Base-by-base conservation (phyloP, 1,140 invertebrate genomes). In the Gryllus bimaculatus region DNA sequence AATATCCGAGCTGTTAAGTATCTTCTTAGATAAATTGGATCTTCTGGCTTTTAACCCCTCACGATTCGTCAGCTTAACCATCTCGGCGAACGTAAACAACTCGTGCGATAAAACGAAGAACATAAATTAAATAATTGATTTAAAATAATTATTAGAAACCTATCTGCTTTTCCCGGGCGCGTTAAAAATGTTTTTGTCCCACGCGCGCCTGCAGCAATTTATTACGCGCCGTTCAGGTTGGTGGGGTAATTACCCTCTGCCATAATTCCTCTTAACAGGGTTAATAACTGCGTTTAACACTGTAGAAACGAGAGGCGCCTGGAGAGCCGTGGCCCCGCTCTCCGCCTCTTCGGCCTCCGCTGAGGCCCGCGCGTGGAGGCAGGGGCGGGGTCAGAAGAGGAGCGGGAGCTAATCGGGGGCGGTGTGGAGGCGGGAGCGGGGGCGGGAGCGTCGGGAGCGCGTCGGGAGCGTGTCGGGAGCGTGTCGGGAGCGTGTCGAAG, bases 211-310 rank as follows among this genome's bases (percentile, higher is more conserved):
- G 18, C 2, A 39, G 54, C 54, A 66, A 66, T 66, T 66, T 66
- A 66, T 66, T 66, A 66, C 54, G 18, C 54, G 54, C 54, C 18
- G 54, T 39, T 39, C 26, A 39, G 54, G 54, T 66, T 18, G 54
- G 10, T 66, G 18, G 54, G 54, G 54, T 66, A 66, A 66, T 66
- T 66, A 66, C 54, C 54, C 54, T 66, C 54, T 66, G 54, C 54
- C 54, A 66, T 66, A 66, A 66, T 66, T 66, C 54, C 54, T 66
- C 54, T 66, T 66, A 66, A 66, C 54, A 66, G 54, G 54, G 54
- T 66, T 66, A 66, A 66, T 66, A 66, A 66, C 54, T 66, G 18
- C 54, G 54, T 66, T 66, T 66, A 66, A 66, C 54, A 66, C 54
- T 66, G 10, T 66, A 66, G 10, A 66, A 66, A 66, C 18, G 54